A percentile compares a stretch with the other conserved stretches of the same genome.
These are phyloP conservation scores for Nanorana parkeri DNA, from an alignment of 2,113 vertebrate species.

Conservation along the genomic window DNA sequence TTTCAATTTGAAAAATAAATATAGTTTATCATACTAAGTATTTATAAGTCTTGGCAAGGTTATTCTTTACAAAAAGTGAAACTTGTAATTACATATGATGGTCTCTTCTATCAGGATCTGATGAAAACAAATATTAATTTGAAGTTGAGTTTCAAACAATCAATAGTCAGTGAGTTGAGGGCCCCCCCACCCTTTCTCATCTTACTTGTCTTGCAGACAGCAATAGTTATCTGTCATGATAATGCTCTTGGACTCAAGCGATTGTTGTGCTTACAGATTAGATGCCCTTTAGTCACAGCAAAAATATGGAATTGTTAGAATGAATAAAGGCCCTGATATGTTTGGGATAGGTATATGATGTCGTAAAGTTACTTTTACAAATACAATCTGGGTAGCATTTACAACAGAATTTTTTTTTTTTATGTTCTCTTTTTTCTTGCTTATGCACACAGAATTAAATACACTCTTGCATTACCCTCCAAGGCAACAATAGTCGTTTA, in stretches of 20 bases:
- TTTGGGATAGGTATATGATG: not conserved
- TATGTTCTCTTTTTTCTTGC: too few species aligned
- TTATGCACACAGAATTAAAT: too few species aligned
- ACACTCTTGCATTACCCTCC: too few species aligned
- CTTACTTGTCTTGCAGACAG: not conserved
- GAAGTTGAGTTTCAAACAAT: not conserved
- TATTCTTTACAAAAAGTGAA: not conserved
- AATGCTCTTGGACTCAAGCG: not conserved
- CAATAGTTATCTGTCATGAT: not conserved
- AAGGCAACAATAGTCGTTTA: too few species aligned
- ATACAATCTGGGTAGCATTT: too few species aligned
- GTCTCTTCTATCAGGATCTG: not conserved
- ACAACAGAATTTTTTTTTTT: too few species aligned
- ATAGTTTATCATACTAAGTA: not conserved
- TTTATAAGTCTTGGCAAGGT: too few species aligned
- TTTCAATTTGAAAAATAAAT: too few species aligned
- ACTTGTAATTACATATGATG: not conserved
- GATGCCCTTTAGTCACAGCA: not conserved
- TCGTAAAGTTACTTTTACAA: too few species aligned
- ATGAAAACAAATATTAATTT: not conserved
- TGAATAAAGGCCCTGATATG: not conserved
- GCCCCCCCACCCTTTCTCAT: not conserved
- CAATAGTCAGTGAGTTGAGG: not conserved
- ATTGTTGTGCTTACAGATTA: conserved; percentile 8
- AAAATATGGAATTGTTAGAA: not conserved